Percentiles rank a stretch among this genome's conserved stretches.
phyloP scores from a whole-genome alignment of 2,797 vertebrate genomes.

The Sebastes melanostomus region DNA sequence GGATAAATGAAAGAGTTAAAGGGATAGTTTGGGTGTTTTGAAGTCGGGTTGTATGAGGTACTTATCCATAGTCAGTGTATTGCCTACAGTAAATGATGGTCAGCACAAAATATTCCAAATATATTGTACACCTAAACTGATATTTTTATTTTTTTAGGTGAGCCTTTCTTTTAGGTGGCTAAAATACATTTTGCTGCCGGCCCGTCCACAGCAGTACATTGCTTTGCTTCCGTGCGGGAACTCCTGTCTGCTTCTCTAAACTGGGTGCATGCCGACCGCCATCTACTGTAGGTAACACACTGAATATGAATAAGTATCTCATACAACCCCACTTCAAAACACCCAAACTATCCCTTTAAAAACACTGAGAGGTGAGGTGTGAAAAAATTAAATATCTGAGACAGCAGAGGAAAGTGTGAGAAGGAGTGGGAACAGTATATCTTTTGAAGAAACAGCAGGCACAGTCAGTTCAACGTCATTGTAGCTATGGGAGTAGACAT shows the following conservation, averaged over 20 bases:
- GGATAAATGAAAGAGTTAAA: background rate
- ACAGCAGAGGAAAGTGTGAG: background rate
- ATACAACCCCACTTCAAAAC: too few species aligned
- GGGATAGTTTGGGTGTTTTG: too few species aligned
- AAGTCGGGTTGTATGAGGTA: fast-evolving
- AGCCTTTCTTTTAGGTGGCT: too few species aligned
- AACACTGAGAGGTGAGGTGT: background rate
- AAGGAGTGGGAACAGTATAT: background rate
- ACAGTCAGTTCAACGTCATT: background rate
- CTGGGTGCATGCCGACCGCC: fast-evolving
- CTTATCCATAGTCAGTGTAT: too few species aligned
- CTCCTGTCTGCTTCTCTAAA: too few species aligned
- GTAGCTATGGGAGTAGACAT: slow-evolving; percentile 4
- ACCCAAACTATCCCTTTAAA: background rate
- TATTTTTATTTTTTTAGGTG: too few species aligned
- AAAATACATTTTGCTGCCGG: too few species aligned
- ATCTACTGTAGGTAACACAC: too few species aligned
- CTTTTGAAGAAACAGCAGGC: background rate
- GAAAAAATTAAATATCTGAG: background rate
- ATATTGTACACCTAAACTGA: too few species aligned
- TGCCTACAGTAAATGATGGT: fast-evolving
- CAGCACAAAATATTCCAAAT: too few species aligned
- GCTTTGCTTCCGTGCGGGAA: fast-evolving
- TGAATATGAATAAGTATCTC: too few species aligned
- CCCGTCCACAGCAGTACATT: too few species aligned